Evolutionary conservation across 2,113 vertebrate species (phyloP), one percentile per base, ranked within the genome.

Genomic region (Gnathonemus echidnorhynchus): DNA sequence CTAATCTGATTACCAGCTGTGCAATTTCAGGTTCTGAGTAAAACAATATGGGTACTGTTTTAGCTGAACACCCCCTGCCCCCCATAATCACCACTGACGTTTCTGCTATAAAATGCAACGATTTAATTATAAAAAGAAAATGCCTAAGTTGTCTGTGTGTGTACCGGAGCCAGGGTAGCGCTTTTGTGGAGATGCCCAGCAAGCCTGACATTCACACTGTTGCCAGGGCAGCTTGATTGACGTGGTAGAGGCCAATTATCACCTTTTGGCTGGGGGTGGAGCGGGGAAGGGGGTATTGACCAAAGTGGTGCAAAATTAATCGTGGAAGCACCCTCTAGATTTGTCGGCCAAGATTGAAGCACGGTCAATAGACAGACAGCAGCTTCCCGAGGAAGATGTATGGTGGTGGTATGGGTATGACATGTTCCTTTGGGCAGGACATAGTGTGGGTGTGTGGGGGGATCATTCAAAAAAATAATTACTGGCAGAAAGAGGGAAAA

Each of bases 1-100:
- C 48, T 50, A 49, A 86, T 86, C 84, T 86, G 84, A 86, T 50
- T 86, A 86, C 84, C 45, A 86, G 45, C 84, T n/a, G 21, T 6
- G 24, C 24, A 31, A 46, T 49, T 86, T 50, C 48, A 49, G 84
- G 11, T 86, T 50, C 48, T 50, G 45, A 31, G 24, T 48, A 5
- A 50, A 86, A 86, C 84, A 86, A 24, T 27, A 27, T n/a, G 48
- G 45, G 10, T n/a, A 49, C 11, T 86, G 84, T 86, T 50, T 48
- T 21, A 49, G n/a, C 84, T 27, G 10, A 10, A 10, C 45, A 9
- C 24, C 45, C 24, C 13, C n/a, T 1, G 0, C 1, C 35, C 31
- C 74, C 35, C 31, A 19, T 80, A 42, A 42, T 80, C 74, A 42
- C 74, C 31, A 42, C 27, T 77, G 70, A 39, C 1, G 21, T 31